These are phyloP conservation scores for Branchipolynoe longqiensis DNA, from an alignment of 2,888 invertebrate species.

Conservation along the genomic window DNA sequence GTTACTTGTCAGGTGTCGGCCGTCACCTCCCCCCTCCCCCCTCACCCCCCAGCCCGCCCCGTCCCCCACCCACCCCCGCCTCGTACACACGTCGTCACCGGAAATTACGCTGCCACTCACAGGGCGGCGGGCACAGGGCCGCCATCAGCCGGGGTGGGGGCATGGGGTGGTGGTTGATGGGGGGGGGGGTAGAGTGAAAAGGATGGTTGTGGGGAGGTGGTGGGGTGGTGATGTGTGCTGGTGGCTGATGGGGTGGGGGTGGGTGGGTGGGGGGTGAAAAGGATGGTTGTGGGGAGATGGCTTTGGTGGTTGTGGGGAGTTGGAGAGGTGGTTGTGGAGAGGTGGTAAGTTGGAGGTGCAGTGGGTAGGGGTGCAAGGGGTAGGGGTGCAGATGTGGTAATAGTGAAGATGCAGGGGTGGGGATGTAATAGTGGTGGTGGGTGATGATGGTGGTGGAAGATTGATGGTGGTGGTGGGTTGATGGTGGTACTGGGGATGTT, in stretches of 20 bases:
- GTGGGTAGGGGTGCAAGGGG: not conserved
- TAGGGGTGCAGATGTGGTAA: not conserved
- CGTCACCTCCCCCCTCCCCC: not conserved
- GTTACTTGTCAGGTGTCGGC: slow-evolving; percentile 45
- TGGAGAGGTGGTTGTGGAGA: not conserved
- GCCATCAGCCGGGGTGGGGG: not conserved
- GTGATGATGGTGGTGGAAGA: no score
- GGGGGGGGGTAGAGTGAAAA: not conserved
- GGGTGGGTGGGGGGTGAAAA: not conserved
- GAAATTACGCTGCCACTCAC: slow-evolving; percentile 54
- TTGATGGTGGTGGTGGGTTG: no score
- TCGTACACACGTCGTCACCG: not conserved
- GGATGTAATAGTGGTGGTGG: no score
- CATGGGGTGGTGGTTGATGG: slow-evolving; percentile 35
- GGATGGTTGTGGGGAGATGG: not conserved
- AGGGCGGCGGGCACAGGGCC: not conserved
- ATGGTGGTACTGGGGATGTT: no score
- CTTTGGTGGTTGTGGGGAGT: not conserved
- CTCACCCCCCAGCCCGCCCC: slow-evolving; percentile 1
- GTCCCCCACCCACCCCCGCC: not conserved
- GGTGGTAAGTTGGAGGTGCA: not conserved
- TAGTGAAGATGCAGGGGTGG: no score
- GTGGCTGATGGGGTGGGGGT: slow-evolving; percentile 3
- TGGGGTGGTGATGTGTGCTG: not conserved
- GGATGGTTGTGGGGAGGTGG: not conserved